phyloP scores from a whole-genome alignment of 2,797 vertebrate species.

The Propithecus deckenii region DNA sequence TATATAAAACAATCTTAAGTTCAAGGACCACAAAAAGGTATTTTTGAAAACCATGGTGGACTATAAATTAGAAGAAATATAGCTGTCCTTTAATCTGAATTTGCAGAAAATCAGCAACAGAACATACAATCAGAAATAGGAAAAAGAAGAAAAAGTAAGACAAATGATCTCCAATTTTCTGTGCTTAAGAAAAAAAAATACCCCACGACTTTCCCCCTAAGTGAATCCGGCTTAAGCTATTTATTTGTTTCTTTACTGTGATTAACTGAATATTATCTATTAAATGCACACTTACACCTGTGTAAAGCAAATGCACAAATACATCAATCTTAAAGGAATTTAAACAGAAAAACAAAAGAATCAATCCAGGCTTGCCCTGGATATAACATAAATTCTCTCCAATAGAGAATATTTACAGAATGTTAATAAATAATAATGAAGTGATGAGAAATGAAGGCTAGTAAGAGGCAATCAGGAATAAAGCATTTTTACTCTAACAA shows the following conservation, averaged over 20 bases:
- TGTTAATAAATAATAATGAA: background rate
- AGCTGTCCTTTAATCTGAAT: background rate
- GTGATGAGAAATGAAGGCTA: background rate
- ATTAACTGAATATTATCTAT: slow-evolving; percentile 4
- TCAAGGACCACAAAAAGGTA: slow-evolving; percentile 39
- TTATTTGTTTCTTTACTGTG: slow-evolving; percentile 32
- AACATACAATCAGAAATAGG: background rate
- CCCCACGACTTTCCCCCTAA: background rate
- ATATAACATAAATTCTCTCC: background rate
- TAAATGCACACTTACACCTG: background rate
- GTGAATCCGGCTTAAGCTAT: background rate
- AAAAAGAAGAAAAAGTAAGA: background rate
- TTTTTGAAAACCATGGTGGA: slow-evolving; percentile 20
- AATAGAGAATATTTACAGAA: slow-evolving; percentile 7
- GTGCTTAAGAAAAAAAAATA: background rate
- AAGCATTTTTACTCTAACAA: slow-evolving; percentile 42
- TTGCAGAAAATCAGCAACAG: background rate
- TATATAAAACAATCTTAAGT: background rate
- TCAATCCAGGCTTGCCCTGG: background rate
- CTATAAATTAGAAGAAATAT: background rate
- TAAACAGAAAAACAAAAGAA: slow-evolving; percentile 35
- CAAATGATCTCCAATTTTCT: background rate
- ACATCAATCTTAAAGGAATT: slow-evolving; percentile 41
- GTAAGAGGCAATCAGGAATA: background rate
- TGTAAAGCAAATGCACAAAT: slow-evolving; percentile 22